Conservation (phyloP, 2,888 invertebrate genomes). For the Ametastegia equiseti region DNA sequence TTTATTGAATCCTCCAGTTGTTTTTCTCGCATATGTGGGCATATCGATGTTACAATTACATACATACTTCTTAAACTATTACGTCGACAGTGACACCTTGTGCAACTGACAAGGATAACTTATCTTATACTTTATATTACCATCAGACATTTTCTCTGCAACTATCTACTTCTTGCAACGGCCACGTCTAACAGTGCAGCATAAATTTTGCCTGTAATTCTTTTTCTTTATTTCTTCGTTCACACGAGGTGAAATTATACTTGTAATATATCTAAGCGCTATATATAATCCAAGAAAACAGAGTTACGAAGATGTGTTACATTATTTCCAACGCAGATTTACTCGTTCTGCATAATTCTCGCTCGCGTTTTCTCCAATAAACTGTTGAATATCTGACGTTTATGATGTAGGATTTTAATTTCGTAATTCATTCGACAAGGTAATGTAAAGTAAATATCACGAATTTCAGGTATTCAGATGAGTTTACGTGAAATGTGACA, state of each 20-base stretch:
- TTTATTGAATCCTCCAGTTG: constrained; percentile 2
- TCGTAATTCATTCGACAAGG: neutral
- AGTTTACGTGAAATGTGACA: neutral
- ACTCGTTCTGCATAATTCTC: too few relatives aligned
- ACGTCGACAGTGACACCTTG: neutral
- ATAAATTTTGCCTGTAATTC: neutral
- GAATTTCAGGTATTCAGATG: neutral
- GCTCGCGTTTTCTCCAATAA: too few relatives aligned
- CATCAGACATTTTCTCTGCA: neutral
- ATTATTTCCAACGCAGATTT: too few relatives aligned
- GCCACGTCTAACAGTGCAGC: neutral
- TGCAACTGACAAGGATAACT: neutral
- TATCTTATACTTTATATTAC: neutral
- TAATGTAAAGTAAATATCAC: neutral
- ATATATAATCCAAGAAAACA: too few relatives aligned
- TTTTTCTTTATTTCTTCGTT: neutral
- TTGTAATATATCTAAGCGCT: too few relatives aligned
- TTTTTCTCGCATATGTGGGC: too few relatives aligned
- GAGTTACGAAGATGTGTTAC: too few relatives aligned
- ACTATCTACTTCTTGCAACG: neutral
- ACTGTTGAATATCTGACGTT: too few relatives aligned
- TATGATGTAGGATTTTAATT: too few relatives aligned
- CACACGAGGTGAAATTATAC: too few relatives aligned
- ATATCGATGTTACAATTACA: too few relatives aligned
- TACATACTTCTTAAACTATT: neutral